phyloP scores from a whole-genome alignment of 2,797 vertebrate species.

The Phalanger gymnotis region DNA sequence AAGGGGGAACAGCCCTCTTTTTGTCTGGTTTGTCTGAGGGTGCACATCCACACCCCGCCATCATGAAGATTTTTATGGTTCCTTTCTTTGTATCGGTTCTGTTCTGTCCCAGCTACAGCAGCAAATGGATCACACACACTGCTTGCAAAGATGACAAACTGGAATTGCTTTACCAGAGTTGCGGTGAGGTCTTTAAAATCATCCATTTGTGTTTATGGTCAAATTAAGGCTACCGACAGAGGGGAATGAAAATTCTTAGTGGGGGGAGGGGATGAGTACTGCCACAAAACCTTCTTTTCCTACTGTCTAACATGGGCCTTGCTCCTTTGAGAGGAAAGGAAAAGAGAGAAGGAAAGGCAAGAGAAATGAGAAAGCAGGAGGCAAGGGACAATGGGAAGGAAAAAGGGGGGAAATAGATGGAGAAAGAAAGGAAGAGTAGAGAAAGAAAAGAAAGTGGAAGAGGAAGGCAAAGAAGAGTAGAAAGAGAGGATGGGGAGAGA shows the following conservation, averaged over 20 bases:
- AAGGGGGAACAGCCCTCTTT: conserved; percentile 3
- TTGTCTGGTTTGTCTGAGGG: not conserved
- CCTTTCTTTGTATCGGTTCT: conserved; percentile 74
- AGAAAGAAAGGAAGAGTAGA: not conserved
- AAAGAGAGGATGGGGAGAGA: not conserved
- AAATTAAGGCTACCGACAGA: not conserved
- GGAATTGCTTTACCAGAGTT: conserved; percentile 87
- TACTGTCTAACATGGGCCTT: not conserved
- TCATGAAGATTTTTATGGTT: conserved; percentile 73
- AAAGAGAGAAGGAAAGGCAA: rapidly evolving
- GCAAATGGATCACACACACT: conserved; percentile 83
- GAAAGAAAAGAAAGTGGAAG: rapidly evolving
- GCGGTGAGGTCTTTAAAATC: conserved; percentile 83
- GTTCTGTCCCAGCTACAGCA: conserved; percentile 59
- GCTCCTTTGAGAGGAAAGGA: not conserved
- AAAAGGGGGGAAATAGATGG: rapidly evolving
- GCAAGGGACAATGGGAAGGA: not conserved
- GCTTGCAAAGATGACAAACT: conserved; percentile 83
- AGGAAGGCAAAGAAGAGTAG: no score
- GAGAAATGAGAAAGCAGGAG: rapidly evolving
- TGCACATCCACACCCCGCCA: conserved; percentile 35
- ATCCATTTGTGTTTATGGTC: conserved; percentile 45
- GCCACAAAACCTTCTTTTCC: not conserved
- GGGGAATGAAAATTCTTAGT: rapidly evolving
- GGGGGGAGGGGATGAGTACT: no score